Evolutionary conservation across 2,113 vertebrate species (phyloP).

Genomic region (Mystacornis crossleyi): DNA sequence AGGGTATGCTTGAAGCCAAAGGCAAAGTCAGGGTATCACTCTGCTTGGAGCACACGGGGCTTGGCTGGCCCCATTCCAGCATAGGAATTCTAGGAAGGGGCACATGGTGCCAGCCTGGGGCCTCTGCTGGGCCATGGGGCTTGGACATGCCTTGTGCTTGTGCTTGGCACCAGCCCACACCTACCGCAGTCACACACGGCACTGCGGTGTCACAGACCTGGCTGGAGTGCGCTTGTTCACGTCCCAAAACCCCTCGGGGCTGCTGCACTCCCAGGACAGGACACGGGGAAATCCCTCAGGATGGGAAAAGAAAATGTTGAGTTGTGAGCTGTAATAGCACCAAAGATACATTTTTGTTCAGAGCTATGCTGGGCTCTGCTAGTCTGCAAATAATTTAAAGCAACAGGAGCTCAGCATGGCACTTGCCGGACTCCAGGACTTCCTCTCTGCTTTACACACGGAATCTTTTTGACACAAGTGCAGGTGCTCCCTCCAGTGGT

Average conservation of each 20-base stretch:
- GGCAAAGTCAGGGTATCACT: background rate
- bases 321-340: background rate
- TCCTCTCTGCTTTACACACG: background rate
- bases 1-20: background rate
- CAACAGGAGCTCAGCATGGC: background rate
- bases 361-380: background rate
- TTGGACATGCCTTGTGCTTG: background rate
- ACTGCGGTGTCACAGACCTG: rapidly evolving
- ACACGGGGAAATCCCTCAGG: background rate
- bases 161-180: background rate
- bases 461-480: background rate
- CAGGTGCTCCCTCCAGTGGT: background rate
- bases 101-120: background rate
- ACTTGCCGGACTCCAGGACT: background rate
- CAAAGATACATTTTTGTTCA: background rate
- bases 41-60: background rate
- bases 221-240: rapidly evolving
- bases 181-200: rapidly evolving
- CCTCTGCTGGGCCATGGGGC: background rate
- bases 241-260: rapidly evolving
- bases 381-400: background rate
- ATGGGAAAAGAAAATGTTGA: background rate
- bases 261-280: background rate
- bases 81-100: no score
- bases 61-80: background rate